Evolutionary conservation across 1,140 invertebrate species (phyloP), one percentile per base, ranked within the genome.

Genomic region (Neodiprion pinetum): DNA sequence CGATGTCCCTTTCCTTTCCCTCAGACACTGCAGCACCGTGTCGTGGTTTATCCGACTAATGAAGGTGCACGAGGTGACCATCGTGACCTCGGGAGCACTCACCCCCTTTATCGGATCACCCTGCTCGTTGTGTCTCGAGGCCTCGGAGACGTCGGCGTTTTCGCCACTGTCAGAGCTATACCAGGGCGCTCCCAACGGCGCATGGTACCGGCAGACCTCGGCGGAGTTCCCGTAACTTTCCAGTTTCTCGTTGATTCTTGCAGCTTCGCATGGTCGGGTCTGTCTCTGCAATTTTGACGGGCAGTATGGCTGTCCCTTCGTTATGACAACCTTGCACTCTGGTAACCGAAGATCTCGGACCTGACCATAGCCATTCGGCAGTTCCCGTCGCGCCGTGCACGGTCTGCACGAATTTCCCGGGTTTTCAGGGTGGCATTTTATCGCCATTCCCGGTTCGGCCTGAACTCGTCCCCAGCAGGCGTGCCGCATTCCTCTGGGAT

Each of bases 121-220:
- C 53, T 61, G 53, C 53, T 14, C 11, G n/a, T 61, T 61, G 53
- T 61, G 67, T 11, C 40, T 69, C 17, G 67, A 69, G 7, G 12
- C 40, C 21, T 69, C 67, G 10, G 67, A 69, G 14, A 69, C 11
- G 21, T 69, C 67, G 17, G 67, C 67, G 40, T 23, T 69, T 23
- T 69, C 67, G n/a, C 67, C 67, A 47, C 67, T 69, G 67, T 69
- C 67, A 69, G 67, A 69, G 17, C 11, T 69, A 14, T 23, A 61
- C 53, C 53, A 61, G n/a, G 53, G n/a, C 53, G 53, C 9, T 61
- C 53, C 53, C 14, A 61, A 61, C 11, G 3, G 11, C 53, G 53
- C 53, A 12, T 12, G 53, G 53, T 12, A 61, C n/a, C 9, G 11
- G 4, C 53, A 61, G n/a, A 17, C n/a, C 0, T 61, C 53, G 11